phyloP scores from a whole-genome alignment of 2,888 invertebrate species.

The Exephanes ischioxanthus region DNA sequence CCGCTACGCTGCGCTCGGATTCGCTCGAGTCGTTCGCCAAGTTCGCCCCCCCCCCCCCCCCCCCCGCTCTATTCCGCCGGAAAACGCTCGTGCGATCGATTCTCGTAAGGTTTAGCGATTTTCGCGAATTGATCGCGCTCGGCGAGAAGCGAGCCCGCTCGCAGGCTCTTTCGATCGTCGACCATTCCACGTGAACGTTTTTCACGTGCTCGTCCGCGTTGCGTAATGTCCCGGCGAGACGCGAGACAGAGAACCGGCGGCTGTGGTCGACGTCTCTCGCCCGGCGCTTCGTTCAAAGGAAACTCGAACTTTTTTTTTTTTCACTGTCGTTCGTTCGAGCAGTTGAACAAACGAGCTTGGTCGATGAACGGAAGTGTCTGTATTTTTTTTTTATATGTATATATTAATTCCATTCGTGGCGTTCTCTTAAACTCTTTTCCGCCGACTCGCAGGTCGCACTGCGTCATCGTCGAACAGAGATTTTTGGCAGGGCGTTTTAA shows the following conservation, averaged over 20 bases:
- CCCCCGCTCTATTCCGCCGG: background rate
- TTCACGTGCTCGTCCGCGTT: conserved; percentile 55
- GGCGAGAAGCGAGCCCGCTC: too few relatives aligned
- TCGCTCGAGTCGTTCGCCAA: conserved; percentile 48
- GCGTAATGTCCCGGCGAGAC: conserved; percentile 43
- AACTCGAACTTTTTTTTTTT: background rate
- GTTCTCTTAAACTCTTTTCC: background rate
- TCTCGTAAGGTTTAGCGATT: background rate
- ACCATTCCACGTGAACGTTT: conserved; percentile 56
- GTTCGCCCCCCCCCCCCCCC: background rate
- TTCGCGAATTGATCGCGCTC: background rate
- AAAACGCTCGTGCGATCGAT: background rate
- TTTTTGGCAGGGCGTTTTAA: conserved; percentile 34
- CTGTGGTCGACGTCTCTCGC: background rate
- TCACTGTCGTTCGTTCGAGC: too few relatives aligned
- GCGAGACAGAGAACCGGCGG: conserved; percentile 22
- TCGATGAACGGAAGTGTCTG: too few relatives aligned
- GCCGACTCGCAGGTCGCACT: background rate
- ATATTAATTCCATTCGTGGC: too few relatives aligned
- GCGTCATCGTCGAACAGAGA: conserved; percentile 47
- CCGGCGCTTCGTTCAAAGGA: background rate
- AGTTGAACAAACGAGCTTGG: too few relatives aligned
- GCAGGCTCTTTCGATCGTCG: background rate
- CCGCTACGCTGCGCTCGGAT: conserved; percentile 18
- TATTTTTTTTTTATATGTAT: too few relatives aligned